Evolutionary conservation across 1,140 invertebrate genomes (phyloP), one percentile per base, ranked within the genome.

Genomic region (Papilio xuthus): DNA sequence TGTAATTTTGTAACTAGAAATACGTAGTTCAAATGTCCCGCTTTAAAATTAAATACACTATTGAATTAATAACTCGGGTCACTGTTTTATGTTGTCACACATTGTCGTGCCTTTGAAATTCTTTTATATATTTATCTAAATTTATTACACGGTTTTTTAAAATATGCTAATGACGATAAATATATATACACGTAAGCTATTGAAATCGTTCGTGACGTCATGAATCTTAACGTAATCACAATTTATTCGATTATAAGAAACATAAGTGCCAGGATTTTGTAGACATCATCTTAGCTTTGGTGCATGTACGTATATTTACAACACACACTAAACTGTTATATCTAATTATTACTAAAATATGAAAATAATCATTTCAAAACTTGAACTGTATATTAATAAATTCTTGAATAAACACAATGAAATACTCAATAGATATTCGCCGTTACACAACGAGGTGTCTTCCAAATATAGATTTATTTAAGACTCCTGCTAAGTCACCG

Each of bases 61-160:
- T 67, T 67, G 60, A 67, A 67, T 67, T 67, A 67, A 67, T 26
- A 67, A 28, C 60, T 67, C 60, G 60, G n/a, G 60, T 67, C 60
- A 67, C 60, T 28, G 60, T 67, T 28, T 63, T 67, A 67, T 67
- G 23, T 67, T 60, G 56, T 26, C 56, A 60, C 23, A 60, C 23
- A 60, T 60, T 60, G 56, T 60, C 9, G 23, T 60, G 60, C 26
- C 60, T 28, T 53, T 53, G 50, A 28, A 67, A 67, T 28, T 26
- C 53, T 56, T 56, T 56, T 63, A 63, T 20, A 26, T 63, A 67
- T 67, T 67, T 32, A 28, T 67, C 23, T 28, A 23, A 60, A 13
- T 60, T 60, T 60, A 60, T 26, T 60, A 60, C 28, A 18, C 44
- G 56, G 12, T 67, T 13, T 67, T 67, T 67, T 28, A 26, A 28